Percentiles rank a stretch among this genome's conserved stretches.
phyloP scores from a whole-genome alignment of 2,113 vertebrate species.

The Vidua chalybeata region DNA sequence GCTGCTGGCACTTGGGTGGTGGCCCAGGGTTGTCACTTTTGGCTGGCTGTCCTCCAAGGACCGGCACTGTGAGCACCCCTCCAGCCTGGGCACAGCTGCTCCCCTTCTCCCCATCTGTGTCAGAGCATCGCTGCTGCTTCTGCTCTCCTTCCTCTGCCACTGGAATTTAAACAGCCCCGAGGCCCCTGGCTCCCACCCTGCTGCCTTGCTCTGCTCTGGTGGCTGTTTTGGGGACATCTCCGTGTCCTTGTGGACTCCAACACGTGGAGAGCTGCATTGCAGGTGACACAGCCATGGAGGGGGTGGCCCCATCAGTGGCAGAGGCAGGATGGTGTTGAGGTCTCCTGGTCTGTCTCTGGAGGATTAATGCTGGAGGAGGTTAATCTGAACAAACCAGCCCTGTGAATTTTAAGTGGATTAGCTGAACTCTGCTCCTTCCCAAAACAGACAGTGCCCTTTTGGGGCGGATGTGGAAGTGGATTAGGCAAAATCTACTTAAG shows the following conservation, averaged over 20 bases:
- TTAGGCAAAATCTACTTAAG: slow-evolving; percentile 50
- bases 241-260: accelerated
- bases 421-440: neutral
- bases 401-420: slow-evolving; percentile 34
- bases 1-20: neutral
- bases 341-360: neutral
- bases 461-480: neutral
- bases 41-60: neutral
- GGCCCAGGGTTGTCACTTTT: neutral
- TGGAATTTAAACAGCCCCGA: accelerated
- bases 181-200: neutral
- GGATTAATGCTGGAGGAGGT: neutral
- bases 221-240: neutral
- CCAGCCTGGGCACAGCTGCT: neutral
- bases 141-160: neutral
- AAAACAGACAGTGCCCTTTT: neutral
- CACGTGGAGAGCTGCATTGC: accelerated
- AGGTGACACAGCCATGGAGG: accelerated
- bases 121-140: neutral
- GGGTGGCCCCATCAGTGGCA: neutral
- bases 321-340: neutral
- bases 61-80: neutral
- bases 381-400: neutral
- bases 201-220: accelerated
- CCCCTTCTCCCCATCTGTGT: accelerated